These are phyloP conservation scores for Epinotia demarniana DNA, from an alignment of 2,888 invertebrate genomes.

Conservation along the genomic window DNA sequence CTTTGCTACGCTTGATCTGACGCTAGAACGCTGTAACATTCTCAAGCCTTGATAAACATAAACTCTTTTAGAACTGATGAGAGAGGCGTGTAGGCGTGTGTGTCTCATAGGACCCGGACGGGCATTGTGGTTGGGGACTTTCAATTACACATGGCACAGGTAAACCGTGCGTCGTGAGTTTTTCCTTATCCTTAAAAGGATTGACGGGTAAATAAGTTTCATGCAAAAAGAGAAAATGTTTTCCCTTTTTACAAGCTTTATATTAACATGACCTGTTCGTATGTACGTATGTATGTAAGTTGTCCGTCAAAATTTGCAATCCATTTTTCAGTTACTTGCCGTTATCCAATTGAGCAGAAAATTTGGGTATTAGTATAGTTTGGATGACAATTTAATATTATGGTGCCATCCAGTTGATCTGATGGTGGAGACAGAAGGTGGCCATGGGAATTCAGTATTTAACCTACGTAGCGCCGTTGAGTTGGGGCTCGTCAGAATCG, in stretches of 20 bases:
- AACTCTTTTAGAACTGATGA: background rate
- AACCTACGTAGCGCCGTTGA: too few relatives aligned
- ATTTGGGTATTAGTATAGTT: too few relatives aligned
- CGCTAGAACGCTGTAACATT: background rate
- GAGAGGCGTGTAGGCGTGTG: background rate
- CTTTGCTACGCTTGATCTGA: background rate
- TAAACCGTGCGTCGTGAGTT: constrained; percentile 6
- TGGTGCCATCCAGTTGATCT: too few relatives aligned
- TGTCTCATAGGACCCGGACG: background rate
- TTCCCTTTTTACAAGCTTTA: background rate
- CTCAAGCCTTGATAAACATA: background rate
- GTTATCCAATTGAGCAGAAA: too few relatives aligned
- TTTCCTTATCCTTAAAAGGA: constrained; percentile 15
- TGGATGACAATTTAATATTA: too few relatives aligned
- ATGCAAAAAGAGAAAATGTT: background rate
- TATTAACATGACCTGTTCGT: too few relatives aligned
- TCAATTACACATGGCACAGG: constrained; percentile 21
- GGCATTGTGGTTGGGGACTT: constrained; percentile 18
- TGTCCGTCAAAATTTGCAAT: too few relatives aligned
- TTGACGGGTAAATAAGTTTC: constrained; percentile 1
- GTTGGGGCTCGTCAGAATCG: too few relatives aligned
- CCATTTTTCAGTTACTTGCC: too few relatives aligned
- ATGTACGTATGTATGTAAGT: too few relatives aligned
- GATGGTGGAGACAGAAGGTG: too few relatives aligned
- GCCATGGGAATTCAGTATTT: too few relatives aligned